Percentiles rank a stretch among this genome's conserved stretches.
Conservation (phyloP, 2,113 vertebrate species). For the Muntiacus muntjak region DNA sequence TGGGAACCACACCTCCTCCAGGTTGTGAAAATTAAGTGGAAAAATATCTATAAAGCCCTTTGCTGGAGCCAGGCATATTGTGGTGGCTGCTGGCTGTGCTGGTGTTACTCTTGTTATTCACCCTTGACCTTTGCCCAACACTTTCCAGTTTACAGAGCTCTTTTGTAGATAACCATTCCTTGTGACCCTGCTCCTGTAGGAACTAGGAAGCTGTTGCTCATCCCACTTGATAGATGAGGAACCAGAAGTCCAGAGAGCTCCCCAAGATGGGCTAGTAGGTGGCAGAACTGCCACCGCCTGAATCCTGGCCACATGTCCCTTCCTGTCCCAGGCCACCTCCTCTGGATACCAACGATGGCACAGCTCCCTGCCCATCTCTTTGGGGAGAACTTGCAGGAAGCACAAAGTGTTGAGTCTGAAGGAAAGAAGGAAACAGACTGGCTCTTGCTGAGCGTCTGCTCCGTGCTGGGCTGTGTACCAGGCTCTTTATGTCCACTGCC, state of each 20-base stretch:
- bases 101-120: neutral
- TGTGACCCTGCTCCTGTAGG: neutral
- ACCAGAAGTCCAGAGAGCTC: neutral
- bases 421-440: neutral
- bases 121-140: neutral
- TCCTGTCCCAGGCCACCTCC: neutral
- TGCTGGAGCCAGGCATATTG: accelerated
- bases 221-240: neutral
- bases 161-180: neutral
- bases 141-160: neutral
- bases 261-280: neutral
- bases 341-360: neutral
- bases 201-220: neutral
- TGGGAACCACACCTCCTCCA: neutral
- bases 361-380: neutral
- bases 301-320: neutral
- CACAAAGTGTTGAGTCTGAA: neutral
- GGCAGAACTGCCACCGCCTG: accelerated
- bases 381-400: neutral
- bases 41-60: neutral
- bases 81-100: neutral
- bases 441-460: accelerated
- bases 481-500: neutral
- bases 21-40: neutral
- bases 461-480: accelerated